Evolutionary conservation across 2,113 vertebrate genomes (phyloP), one percentile per base, ranked within the genome.

Genomic region (Todiramphus chloris): DNA sequence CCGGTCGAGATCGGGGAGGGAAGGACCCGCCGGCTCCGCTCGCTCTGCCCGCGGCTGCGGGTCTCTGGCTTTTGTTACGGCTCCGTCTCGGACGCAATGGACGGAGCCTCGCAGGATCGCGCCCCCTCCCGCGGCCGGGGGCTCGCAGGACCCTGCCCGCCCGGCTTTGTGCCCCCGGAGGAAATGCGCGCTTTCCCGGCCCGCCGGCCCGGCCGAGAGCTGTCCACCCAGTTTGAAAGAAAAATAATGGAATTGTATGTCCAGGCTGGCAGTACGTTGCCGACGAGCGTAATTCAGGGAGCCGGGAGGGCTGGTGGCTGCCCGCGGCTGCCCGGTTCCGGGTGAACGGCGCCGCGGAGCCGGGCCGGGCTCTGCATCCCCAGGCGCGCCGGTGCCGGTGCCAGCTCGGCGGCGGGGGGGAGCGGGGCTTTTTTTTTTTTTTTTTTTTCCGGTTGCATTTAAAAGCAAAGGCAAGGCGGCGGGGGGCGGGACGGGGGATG

Each of bases 31-130:
- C 74, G 86, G 83, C 53, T 30, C 62, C 67, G 62, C 51, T 89
- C 76, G 39, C 80, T 56, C 72, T 94, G 90, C 90, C 90, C 81
- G 77, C 44, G 53, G 60, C 90, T 74, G 83, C 74, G 51, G 86
- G 77, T 83, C 90, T 87, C 86, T 80, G 93, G 96, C 96, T 97
- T 96, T 97, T 96, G 96, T 97, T 95, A 86, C 21, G 76, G 93
- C 96, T 69, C 74, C 75, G 70, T 73, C 83, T 90, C 58, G 89
- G 89, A 85, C 88, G 94, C 91, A 67, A 55, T 63, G 94, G 79
- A 90, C 89, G 79, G 91, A 95, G 91, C 88, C 41, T 44, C 16
- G 60, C 66, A 72, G 85, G 75, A 92, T 87, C 86, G 82, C 75
- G 89, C 93, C 83, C 90, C 88, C 93, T 93, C 92, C 96, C 81